phyloP scores from a whole-genome alignment of 1,140 invertebrate genomes.

The Chrysomallon squamiferum region DNA sequence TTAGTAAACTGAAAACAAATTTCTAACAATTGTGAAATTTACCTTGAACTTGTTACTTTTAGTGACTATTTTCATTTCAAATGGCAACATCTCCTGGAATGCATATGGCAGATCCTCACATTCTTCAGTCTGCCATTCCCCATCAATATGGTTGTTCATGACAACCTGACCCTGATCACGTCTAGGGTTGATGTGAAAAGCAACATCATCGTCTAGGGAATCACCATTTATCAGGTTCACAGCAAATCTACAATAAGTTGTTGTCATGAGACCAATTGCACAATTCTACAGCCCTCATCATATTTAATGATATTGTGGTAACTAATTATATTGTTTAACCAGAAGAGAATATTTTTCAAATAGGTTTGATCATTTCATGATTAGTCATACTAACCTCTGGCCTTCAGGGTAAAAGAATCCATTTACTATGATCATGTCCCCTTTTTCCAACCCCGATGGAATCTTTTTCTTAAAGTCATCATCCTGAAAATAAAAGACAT shows the following conservation, averaged over 20 bases:
- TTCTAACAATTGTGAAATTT: no score
- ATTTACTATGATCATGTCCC: slow-evolving; percentile 37
- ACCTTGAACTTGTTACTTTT: slow-evolving; percentile 77
- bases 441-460: slow-evolving; percentile 42
- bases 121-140: slow-evolving; percentile 74
- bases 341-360: no score
- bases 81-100: slow-evolving; percentile 72
- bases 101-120: slow-evolving; percentile 70
- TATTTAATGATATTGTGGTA: no score
- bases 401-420: slow-evolving; percentile 43
- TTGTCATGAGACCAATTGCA: not conserved
- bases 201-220: slow-evolving; percentile 69
- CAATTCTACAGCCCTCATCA: no score
- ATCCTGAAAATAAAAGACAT: slow-evolving; percentile 24
- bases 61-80: slow-evolving; percentile 78
- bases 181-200: slow-evolving; percentile 77
- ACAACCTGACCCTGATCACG: slow-evolving; percentile 68
- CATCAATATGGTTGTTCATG: slow-evolving; percentile 72
- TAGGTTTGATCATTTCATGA: no score
- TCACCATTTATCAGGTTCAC: slow-evolving; percentile 43
- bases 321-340: no score
- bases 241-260: slow-evolving; percentile 26
- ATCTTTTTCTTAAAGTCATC: slow-evolving; percentile 42
- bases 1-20: no score
- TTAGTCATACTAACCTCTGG: slow-evolving; percentile 31